These are phyloP conservation scores for Cathartes aura DNA, from an alignment of 2,113 vertebrate species.

Conservation along the genomic window DNA sequence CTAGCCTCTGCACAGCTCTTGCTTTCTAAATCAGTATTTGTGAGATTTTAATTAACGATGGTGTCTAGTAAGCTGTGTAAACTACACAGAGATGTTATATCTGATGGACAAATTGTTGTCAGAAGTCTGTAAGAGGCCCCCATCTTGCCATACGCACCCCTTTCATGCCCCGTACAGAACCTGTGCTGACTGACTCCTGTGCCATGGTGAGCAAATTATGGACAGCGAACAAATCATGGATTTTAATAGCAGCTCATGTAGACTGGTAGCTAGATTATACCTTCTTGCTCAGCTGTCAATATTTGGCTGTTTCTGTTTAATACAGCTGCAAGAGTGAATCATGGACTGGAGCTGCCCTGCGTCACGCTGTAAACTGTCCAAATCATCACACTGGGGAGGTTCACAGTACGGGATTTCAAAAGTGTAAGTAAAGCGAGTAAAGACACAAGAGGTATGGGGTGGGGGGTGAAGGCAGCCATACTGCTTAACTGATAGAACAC, in stretches of 20 bases:
- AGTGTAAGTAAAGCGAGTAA: not conserved
- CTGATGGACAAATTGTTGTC: not conserved
- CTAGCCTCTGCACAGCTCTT: not conserved
- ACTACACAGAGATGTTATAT: not conserved
- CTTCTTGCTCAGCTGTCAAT: not conserved
- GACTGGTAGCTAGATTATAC: not conserved
- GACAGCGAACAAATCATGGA: not conserved
- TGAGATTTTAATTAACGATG: fast-evolving
- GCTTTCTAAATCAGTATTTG: not conserved
- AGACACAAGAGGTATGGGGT: not conserved
- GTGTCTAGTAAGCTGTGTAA: not conserved
- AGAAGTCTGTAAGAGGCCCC: not conserved
- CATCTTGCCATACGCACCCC: fast-evolving
- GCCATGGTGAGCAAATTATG: fast-evolving
- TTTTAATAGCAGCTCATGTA: fast-evolving
- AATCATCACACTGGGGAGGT: not conserved
- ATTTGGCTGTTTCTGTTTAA: not conserved
- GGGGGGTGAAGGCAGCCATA: not conserved
- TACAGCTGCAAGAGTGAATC: not conserved
- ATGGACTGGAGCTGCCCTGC: not conserved
- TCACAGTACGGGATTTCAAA: not conserved
- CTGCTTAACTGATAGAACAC: not conserved
- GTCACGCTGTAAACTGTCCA: fast-evolving
- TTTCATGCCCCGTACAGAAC: fast-evolving
- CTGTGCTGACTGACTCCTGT: not conserved